These are phyloP conservation scores for Himalopsyche anomala DNA, from an alignment of 2,888 invertebrate species.

Conservation along the genomic window DNA sequence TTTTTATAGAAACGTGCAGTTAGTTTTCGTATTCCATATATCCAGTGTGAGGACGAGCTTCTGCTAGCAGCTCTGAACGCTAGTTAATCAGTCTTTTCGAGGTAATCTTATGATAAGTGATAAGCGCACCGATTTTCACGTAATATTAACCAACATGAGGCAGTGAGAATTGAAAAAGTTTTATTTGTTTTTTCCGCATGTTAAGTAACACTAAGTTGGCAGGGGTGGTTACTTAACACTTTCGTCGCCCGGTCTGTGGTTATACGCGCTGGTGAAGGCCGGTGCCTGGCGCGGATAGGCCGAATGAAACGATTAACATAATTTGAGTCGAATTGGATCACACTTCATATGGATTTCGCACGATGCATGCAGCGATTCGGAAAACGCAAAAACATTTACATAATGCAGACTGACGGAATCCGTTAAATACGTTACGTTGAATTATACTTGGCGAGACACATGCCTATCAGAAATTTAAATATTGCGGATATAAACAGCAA, in stretches of 20 bases:
- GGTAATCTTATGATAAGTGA: too few relatives aligned
- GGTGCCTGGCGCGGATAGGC: conserved; percentile 34
- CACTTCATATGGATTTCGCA: conserved; percentile 30
- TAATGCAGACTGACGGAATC: conserved; percentile 17
- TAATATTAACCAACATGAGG: too few relatives aligned
- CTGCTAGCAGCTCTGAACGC: too few relatives aligned
- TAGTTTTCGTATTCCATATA: too few relatives aligned
- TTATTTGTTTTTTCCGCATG: conserved; percentile 6
- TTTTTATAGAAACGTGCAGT: too few relatives aligned
- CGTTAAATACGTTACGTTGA: background rate
- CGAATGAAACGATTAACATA: conserved; percentile 41
- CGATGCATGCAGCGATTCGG: conserved; percentile 38
- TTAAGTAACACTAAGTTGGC: conserved; percentile 17
- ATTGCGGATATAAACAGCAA: background rate
- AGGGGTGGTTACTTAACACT: conserved; percentile 20
- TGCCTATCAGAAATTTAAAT: background rate
- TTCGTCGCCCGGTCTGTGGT: background rate
- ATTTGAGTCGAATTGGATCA: conserved; percentile 28
- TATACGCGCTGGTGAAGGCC: background rate
- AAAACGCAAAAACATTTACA: conserved; percentile 1
- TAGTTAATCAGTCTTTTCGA: too few relatives aligned
- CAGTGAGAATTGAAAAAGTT: background rate
- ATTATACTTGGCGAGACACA: background rate
- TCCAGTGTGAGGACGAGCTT: too few relatives aligned
- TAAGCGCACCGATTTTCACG: too few relatives aligned